Evolutionary conservation across 2,797 vertebrate species (phyloP), one percentile per base, ranked within the genome.

Genomic region (Synanceia verrucosa): DNA sequence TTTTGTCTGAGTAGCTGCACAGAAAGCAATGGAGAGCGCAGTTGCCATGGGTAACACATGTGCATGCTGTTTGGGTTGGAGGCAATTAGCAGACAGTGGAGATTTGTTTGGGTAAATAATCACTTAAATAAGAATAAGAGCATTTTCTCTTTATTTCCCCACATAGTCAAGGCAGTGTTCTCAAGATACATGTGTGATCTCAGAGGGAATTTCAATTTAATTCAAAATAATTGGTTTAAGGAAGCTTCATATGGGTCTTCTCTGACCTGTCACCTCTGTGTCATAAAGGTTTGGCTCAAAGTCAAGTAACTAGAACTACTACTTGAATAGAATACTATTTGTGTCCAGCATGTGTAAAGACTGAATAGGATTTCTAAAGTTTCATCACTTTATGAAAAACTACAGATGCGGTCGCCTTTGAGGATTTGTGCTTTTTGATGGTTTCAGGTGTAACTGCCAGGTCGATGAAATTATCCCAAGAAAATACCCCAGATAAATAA

Each of bases 21-120:
- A 28, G 52, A 48, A 84, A 29, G 37, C 50, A 24, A 55, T 53
- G 23, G 58, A 36, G 62, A 70, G 31, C 11, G 62, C 16, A 16
- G 83, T 86, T 86, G 76, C 81, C 65, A 79, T 50, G 71, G 79
- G 79, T 73, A 79, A 85, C 37, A 2, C 41, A n/a, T 28, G 24
- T 13, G 29, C 47, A 73, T 37, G 63, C 65, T 64, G 69, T 76
- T 84, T 70, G 24, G 41, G 8, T 57, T 83, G 41, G 31, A 64
- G 53, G 53, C 68, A 70, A 73, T 81, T 71, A 65, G 56, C 31
- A 47, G 41, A 52, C 3, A 13, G 8, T 12, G 9, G 19, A 47
- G 46, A n/a, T 52, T 21, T 76, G 14, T 50, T 8, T 33, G 44
- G 28, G 58, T 65, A 16, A 4, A 13, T 18, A 16, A 53, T 47